Conservation (phyloP, 2,113 vertebrate genomes). For the human (Homo sapiens) region DNA sequence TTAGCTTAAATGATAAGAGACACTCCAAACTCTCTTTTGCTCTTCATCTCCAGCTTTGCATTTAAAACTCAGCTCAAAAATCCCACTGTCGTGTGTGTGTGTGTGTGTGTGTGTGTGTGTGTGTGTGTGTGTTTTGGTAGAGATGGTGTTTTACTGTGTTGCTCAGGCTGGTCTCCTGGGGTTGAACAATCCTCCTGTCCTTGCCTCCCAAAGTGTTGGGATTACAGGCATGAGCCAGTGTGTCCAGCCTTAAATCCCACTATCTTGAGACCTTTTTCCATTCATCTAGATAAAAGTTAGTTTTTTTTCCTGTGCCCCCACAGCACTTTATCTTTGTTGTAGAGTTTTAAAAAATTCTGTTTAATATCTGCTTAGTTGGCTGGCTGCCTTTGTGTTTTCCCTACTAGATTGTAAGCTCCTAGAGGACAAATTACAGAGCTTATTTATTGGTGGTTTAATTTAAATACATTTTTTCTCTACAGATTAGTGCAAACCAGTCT, state of each 20-base stretch:
- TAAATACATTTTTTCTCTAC: slow-evolving; percentile 34
- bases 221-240: too few species aligned
- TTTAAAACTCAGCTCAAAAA: neutral
- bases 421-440: neutral
- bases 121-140: too few species aligned
- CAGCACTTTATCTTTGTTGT: slow-evolving; percentile 16
- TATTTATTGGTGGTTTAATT: slow-evolving; percentile 38
- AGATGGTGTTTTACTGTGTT: too few species aligned
- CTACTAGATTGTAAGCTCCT: neutral
- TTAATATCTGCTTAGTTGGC: neutral
- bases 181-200: too few species aligned
- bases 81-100: neutral
- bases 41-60: neutral
- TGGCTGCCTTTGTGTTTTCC: neutral
- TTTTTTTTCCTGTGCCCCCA: neutral
- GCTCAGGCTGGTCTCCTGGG: too few species aligned
- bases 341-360: slow-evolving; percentile 8
- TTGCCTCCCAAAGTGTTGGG: too few species aligned
- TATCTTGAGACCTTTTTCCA: neutral
- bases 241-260: neutral
- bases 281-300: neutral
- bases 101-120: too few species aligned
- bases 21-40: neutral
- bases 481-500: neutral
- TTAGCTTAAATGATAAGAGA: slow-evolving; percentile 13